Conservation (phyloP, 2,888 invertebrate species). For the Netelia melanura region DNA sequence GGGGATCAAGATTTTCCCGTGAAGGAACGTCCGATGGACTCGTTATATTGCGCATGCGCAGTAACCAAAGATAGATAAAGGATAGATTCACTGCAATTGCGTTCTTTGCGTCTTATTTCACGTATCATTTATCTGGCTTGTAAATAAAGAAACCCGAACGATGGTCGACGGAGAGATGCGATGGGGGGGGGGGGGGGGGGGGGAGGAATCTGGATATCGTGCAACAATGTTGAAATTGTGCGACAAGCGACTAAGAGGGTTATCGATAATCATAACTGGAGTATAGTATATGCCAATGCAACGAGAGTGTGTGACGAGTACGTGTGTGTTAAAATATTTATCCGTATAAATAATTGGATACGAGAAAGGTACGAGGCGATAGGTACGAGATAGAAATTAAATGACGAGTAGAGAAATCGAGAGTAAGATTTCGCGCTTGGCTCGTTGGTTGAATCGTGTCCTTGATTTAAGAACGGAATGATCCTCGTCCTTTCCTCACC, state of each 20-base stretch:
- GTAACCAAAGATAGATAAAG: conserved; percentile 5
- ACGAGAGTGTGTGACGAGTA: background rate
- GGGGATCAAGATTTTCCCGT: conserved; percentile 59
- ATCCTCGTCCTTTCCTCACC: too few species aligned
- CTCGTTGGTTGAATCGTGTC: conserved; percentile 62
- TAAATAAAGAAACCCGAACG: background rate
- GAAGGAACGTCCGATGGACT: conserved; percentile 60
- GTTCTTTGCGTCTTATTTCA: conserved; percentile 36
- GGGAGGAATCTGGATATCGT: background rate
- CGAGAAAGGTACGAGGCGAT: background rate
- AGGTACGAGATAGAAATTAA: conserved; percentile 30
- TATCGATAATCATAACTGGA: conserved; percentile 41
- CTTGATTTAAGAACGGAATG: conserved; percentile 24
- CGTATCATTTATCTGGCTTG: conserved; percentile 16
- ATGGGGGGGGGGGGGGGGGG: too few species aligned
- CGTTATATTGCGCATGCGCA: conserved; percentile 37
- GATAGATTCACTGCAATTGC: conserved; percentile 32
- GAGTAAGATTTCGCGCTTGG: conserved; percentile 58
- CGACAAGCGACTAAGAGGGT: conserved; percentile 48
- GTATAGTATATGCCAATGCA: conserved; percentile 37
- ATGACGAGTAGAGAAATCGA: conserved; percentile 60
- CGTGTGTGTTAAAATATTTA: background rate
- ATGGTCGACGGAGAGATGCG: background rate
- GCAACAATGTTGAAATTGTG: conserved; percentile 57
- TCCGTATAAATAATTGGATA: background rate